These are phyloP conservation scores for Sandelia bainsii DNA, from an alignment of 2,797 vertebrate species.

Conservation along the genomic window DNA sequence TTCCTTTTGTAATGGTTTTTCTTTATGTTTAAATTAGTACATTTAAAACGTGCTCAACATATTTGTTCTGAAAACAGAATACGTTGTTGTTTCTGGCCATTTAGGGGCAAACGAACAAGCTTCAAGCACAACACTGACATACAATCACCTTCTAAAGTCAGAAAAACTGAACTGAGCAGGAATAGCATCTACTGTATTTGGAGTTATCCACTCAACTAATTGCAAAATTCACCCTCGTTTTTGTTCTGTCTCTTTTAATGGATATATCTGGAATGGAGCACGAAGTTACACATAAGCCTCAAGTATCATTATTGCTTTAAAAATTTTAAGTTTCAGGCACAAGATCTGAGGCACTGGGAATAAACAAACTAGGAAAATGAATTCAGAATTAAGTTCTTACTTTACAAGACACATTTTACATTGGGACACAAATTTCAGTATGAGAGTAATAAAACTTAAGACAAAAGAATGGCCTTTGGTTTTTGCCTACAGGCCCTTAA, in stretches of 20 bases:
- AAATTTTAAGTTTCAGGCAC: neutral
- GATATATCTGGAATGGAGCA: too few species aligned
- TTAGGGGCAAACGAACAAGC: neutral
- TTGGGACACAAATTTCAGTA: slow-evolving; percentile 6
- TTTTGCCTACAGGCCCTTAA: slow-evolving; percentile 21
- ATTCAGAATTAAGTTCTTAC: slow-evolving; percentile 3
- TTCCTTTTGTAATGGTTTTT: too few species aligned
- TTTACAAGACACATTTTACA: slow-evolving; percentile 1
- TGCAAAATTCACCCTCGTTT: neutral
- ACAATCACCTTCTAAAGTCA: neutral
- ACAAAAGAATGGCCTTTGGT: neutral
- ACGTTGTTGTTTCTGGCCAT: too few species aligned
- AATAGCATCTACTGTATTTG: too few species aligned
- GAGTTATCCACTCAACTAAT: neutral
- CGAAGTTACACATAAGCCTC: too few species aligned
- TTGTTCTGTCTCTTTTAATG: neutral
- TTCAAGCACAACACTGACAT: neutral
- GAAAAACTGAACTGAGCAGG: too few species aligned
- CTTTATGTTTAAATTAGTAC: too few species aligned
- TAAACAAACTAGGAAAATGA: slow-evolving; percentile 3
- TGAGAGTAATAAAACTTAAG: slow-evolving; percentile 7
- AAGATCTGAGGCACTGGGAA: neutral
- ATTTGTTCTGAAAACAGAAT: too few species aligned
- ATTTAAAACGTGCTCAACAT: too few species aligned
- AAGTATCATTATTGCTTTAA: neutral